Conservation (phyloP, 2,888 invertebrate species). For the Leptinotarsa haldemani region DNA sequence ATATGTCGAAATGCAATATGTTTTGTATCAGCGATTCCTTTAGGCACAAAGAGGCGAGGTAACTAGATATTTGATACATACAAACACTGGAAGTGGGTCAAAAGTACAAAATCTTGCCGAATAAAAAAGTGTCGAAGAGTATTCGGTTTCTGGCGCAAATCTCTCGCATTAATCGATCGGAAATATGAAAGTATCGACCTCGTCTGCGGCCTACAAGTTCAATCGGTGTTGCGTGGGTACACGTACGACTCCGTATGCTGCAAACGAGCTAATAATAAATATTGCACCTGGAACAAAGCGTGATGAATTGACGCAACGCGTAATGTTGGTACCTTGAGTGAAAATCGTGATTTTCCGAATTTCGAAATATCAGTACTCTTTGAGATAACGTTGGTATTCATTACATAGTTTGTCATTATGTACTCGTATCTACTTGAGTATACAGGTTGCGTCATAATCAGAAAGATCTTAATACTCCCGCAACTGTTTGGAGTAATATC, state of each 20-base stretch:
- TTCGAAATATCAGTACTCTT: background rate
- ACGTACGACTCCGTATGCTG: background rate
- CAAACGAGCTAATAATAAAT: conserved; percentile 27
- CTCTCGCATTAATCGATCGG: conserved; percentile 42
- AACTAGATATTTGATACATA: background rate
- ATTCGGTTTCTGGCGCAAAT: conserved; percentile 32
- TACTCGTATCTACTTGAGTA: too few relatives aligned
- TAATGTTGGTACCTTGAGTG: too few relatives aligned
- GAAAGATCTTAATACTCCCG: too few relatives aligned
- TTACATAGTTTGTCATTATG: too few relatives aligned
- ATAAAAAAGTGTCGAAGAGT: conserved; percentile 19
- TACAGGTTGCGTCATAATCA: too few relatives aligned
- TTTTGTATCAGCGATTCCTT: background rate
- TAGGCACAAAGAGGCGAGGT: background rate
- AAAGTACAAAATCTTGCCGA: conserved; percentile 35
- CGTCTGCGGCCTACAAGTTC: conserved; percentile 61
- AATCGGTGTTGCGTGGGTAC: conserved; percentile 53
- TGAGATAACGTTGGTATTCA: too few relatives aligned
- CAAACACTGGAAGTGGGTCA: conserved; percentile 29
- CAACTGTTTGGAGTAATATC: too few relatives aligned
- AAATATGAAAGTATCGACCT: conserved; percentile 59
- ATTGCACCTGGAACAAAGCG: background rate
- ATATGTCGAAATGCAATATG: background rate
- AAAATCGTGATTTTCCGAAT: background rate
- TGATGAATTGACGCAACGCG: background rate